Evolutionary conservation across 2,113 vertebrate species (phyloP).

Genomic region (Ictalurus punctatus): DNA sequence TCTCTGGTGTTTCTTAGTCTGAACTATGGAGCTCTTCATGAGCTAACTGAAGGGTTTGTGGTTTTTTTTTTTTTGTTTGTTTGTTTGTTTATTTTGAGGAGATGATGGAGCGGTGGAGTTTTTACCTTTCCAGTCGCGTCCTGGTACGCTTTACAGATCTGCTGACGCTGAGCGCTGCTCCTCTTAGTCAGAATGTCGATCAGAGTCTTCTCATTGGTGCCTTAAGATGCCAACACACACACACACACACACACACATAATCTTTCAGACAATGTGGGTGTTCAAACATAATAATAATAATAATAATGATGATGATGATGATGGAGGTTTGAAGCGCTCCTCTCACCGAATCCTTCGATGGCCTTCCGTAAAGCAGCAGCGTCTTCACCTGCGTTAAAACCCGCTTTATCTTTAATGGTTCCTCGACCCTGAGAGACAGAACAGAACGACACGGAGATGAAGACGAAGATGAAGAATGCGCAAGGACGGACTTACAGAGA

Average conservation of each 20-base stretch:
- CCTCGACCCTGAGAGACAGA: conserved; percentile 73
- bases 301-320: too few species aligned
- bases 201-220: conserved; percentile 79
- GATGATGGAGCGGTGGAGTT: too few species aligned
- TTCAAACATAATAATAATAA: neutral
- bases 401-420: conserved; percentile 73
- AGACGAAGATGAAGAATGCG: neutral
- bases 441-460: neutral
- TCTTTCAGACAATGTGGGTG: neutral
- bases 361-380: conserved; percentile 76
- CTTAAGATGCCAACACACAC: conserved; percentile 60
- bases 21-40: too few species aligned
- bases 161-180: conserved; percentile 79
- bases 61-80: too few species aligned
- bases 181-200: conserved; percentile 80
- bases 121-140: conserved; percentile 76
- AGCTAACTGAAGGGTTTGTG: too few species aligned
- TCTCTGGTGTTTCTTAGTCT: too few species aligned
- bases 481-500: conserved; percentile 51
- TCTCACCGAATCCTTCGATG: conserved; percentile 80
- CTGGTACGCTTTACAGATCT: conserved; percentile 76
- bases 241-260: neutral
- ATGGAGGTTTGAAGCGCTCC: too few species aligned
- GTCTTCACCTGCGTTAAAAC: conserved; percentile 78
- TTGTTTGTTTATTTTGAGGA: too few species aligned